phyloP scores from a whole-genome alignment of 2,888 invertebrate species.

The Campopleginae sp. region DNA sequence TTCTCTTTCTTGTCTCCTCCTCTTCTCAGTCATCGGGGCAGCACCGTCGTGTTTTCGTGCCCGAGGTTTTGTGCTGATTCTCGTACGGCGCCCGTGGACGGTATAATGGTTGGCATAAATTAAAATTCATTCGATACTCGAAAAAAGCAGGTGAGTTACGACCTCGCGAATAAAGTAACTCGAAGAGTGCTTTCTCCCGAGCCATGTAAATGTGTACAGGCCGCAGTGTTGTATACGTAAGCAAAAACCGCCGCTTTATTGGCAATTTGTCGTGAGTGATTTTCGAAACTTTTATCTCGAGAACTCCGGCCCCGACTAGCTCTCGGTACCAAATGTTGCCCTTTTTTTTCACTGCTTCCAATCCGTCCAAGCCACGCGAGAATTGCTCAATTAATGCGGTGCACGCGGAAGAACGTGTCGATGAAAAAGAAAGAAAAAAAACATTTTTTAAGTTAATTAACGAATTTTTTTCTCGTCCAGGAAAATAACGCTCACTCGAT shows the following conservation, averaged over 20 bases:
- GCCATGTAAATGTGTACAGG: background rate
- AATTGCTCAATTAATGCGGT: constrained; percentile 61
- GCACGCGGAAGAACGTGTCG: constrained; percentile 1
- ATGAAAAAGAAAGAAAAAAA: background rate
- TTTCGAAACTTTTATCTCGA: constrained; percentile 73
- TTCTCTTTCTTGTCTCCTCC: background rate
- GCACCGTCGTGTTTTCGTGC: constrained; percentile 2
- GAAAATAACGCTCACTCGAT: background rate
- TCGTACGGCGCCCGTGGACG: constrained; percentile 64
- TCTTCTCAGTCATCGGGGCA: background rate
- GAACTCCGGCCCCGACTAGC: constrained; percentile 20
- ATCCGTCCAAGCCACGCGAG: constrained; percentile 29
- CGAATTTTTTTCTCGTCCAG: constrained; percentile 19
- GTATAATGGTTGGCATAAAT: constrained; percentile 79
- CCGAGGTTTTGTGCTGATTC: background rate
- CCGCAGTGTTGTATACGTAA: constrained; percentile 25
- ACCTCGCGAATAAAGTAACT: constrained; percentile 76
- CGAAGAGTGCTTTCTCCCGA: constrained; percentile 62
- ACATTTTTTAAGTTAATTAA: constrained; percentile 29
- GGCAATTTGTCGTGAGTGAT: constrained; percentile 77
- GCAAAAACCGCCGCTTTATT: constrained; percentile 69
- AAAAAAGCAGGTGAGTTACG: constrained; percentile 80
- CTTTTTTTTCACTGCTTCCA: constrained; percentile 30
- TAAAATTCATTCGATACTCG: constrained; percentile 79
- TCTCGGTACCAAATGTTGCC: background rate